These are phyloP conservation scores for Gyps fulvus DNA, from an alignment of 2,113 vertebrate species.

Conservation along the genomic window DNA sequence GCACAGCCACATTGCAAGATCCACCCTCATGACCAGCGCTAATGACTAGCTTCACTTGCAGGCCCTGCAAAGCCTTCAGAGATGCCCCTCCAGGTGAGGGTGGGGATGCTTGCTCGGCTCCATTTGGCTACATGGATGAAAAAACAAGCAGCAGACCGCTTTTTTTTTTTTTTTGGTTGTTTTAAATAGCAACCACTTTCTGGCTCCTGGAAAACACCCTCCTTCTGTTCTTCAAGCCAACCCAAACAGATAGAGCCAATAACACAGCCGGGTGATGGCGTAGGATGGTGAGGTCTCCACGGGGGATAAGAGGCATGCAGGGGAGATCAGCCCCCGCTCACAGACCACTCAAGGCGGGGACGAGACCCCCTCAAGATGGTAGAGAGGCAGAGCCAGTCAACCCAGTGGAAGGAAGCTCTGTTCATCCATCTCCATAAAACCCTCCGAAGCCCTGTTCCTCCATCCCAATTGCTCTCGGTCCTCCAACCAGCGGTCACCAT, in stretches of 20 bases:
- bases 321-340: neutral
- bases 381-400: neutral
- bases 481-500: neutral
- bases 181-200: slow-evolving; percentile 36
- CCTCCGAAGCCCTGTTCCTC: neutral
- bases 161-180: neutral
- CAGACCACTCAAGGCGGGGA: neutral
- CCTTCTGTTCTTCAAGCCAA: slow-evolving; percentile 24
- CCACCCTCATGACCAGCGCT: slow-evolving; percentile 29
- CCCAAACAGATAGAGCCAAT: neutral
- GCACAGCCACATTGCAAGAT: neutral
- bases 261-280: neutral
- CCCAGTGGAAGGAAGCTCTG: neutral
- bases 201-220: slow-evolving; percentile 32
- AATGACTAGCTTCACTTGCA: slow-evolving; percentile 4
- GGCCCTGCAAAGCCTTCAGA: neutral
- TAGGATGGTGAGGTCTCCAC: neutral
- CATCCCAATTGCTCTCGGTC: neutral
- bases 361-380: fast-evolving
- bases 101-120: neutral
- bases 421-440: neutral
- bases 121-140: neutral
- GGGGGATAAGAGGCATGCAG: neutral
- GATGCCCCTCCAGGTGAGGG: slow-evolving; percentile 34
- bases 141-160: neutral